Percentiles rank a stretch among this genome's conserved stretches.
Evolutionary conservation across 1,140 invertebrate genomes (phyloP).

Genomic region (Nasonia longicornis): DNA sequence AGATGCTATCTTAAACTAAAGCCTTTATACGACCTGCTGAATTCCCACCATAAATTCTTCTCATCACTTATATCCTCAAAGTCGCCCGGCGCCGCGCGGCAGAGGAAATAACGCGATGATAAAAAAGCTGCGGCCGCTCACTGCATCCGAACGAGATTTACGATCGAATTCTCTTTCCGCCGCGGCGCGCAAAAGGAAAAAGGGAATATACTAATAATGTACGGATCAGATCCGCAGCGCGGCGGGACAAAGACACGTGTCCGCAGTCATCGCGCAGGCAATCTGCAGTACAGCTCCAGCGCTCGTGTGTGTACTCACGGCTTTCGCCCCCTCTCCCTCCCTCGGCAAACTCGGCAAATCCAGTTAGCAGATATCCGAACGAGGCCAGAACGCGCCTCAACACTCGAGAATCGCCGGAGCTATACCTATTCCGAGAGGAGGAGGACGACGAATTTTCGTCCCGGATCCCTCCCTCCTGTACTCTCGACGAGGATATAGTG

Average conservation of each 20-base stretch:
- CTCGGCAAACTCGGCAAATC: conserved; percentile 48
- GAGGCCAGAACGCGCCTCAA: conserved; percentile 34
- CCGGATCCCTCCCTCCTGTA: conserved; percentile 51
- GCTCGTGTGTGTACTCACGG: too few relatives aligned
- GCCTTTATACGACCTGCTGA: not conserved
- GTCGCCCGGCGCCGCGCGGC: not conserved
- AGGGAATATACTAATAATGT: too few relatives aligned
- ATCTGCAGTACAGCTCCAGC: not conserved
- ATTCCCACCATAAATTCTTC: not conserved
- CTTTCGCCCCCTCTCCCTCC: too few relatives aligned
- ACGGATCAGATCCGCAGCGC: too few relatives aligned
- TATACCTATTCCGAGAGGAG: conserved; percentile 36
- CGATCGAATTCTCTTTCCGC: too few relatives aligned
- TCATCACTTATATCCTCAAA: not conserved
- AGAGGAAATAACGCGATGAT: not conserved
- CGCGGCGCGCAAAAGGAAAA: too few relatives aligned
- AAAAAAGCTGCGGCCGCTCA: too few relatives aligned
- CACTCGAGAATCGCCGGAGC: conserved; percentile 21
- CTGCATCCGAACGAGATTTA: too few relatives aligned
- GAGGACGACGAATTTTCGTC: conserved; percentile 57
- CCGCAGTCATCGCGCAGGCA: not conserved
- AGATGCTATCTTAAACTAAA: not conserved
- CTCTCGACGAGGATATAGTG: not conserved
- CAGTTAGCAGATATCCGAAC: conserved; percentile 51
- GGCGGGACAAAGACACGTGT: too few relatives aligned